Base-by-base conservation (phyloP, 2,797 vertebrate genomes). In the Mallotus villosus region DNA sequence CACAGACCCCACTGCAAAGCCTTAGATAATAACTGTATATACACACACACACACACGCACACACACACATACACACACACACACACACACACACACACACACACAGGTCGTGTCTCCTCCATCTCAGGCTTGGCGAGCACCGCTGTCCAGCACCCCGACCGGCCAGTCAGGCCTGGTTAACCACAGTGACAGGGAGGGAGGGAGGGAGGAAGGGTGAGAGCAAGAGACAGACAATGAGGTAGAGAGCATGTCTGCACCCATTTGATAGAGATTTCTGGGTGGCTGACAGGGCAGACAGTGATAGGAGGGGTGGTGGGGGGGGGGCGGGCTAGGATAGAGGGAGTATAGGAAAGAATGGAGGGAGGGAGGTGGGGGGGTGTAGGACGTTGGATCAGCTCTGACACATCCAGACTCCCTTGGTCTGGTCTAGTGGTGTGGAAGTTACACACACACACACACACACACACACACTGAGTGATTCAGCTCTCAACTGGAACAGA, bases 391-490 rank as follows among this genome's bases (percentile, higher is more conserved):
- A 90, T 91, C 83, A 75, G 81, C 80, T 80, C 71, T 78, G 85
- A 84, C 86, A 89, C 82, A 27, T 85, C 89, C 87, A 88, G 87
- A 86, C 86, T 85, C 82, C 76, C 71, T 68, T 68, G 46, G 71
- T 83, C 80, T 76, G 70, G 24, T 79, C 63, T 51, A 5, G 3
- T 8, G 49, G 12, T 51, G 32, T 17, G 49, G 49, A 51, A 6
- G 14, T 51, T 17, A n/a, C 19, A n/a, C 17, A n/a, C 51, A 55
- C 51, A 51, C 49, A 19, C 49, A 19, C 49, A 51, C 49, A 19
- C 65, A 58, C 22, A 53, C 41, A n/a, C 51, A 53, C n/a, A 63
- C 89, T 91, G 89, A 92, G 87, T 91, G 90, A 92, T 90, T 90
- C 84, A 83, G 81, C 83, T 79, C 79, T 85, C 87, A 89, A 91